Conservation (phyloP, 2,888 invertebrate genomes). For the Tanytarsus gracilentus region DNA sequence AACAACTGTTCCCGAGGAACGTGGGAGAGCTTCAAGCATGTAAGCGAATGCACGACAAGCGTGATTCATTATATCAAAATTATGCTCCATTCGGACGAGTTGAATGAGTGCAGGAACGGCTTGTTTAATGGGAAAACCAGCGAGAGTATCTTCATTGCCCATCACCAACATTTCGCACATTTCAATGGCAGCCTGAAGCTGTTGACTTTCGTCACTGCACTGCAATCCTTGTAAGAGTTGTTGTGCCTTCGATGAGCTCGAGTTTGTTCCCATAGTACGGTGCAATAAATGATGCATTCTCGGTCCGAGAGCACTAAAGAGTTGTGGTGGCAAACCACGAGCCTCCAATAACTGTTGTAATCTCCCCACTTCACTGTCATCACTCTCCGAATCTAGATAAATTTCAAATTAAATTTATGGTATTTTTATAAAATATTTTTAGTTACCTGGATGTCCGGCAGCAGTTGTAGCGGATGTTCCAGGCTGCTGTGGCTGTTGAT, state of each 20-base stretch:
- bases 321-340: constrained; percentile 89
- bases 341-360: constrained; percentile 91
- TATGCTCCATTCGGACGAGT: constrained; percentile 91
- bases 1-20: constrained; percentile 91
- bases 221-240: constrained; percentile 86
- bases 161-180: constrained; percentile 98
- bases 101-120: constrained; percentile 92
- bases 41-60: constrained; percentile 97
- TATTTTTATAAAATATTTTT: no score
- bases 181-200: constrained; percentile 92
- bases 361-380: constrained; percentile 92
- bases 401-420: no score
- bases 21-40: constrained; percentile 97
- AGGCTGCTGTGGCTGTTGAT: not conserved
- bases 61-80: constrained; percentile 99
- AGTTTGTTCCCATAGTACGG: constrained; percentile 83
- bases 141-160: constrained; percentile 97
- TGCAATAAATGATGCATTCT: constrained; percentile 94
- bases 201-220: constrained; percentile 90
- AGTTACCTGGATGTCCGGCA: no score
- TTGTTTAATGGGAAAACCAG: constrained; percentile 97
- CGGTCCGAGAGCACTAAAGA: constrained; percentile 91
- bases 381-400: constrained; percentile 60
- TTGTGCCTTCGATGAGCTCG: constrained; percentile 84
- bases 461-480: constrained; percentile 36